A percentile compares a stretch with the other conserved stretches of the same genome.
Conservation (phyloP, 2,888 invertebrate genomes). For the Entomobrya proxima region DNA sequence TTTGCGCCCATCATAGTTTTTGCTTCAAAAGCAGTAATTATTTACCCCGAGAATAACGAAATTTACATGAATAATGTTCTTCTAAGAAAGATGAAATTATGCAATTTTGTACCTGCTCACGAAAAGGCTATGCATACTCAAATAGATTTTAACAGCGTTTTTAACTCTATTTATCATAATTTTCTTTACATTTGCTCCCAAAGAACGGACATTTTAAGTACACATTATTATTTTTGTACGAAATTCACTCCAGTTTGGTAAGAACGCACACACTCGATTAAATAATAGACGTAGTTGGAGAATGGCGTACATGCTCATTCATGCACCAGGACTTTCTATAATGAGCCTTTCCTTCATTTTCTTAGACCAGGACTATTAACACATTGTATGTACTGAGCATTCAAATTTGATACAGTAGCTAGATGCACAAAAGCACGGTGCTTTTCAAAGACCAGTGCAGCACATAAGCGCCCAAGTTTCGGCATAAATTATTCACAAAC, state of each 20-base stretch:
- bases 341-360: slow-evolving; percentile 12
- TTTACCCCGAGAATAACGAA: neutral
- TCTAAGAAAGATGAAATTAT: slow-evolving; percentile 4
- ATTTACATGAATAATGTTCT: slow-evolving; percentile 13
- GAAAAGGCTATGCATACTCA: neutral
- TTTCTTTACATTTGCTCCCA: slow-evolving; percentile 26
- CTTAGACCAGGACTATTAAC: slow-evolving; percentile 34
- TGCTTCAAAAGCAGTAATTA: slow-evolving; percentile 11
- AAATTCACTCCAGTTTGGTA: neutral
- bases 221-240: slow-evolving; percentile 10
- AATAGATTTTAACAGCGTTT: slow-evolving; percentile 24
- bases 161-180: slow-evolving; percentile 54
- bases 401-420: neutral
- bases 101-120: slow-evolving; percentile 16
- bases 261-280: slow-evolving; percentile 14
- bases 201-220: slow-evolving; percentile 22
- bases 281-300: neutral
- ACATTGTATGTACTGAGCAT: slow-evolving; percentile 7
- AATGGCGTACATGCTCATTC: neutral
- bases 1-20: neutral
- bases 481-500: slow-evolving; percentile 61
- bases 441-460: neutral
- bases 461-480: slow-evolving; percentile 45
- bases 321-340: neutral
- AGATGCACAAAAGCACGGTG: neutral